phyloP scores from a whole-genome alignment of 1,140 invertebrate species.

The Drosophila novamexicana region DNA sequence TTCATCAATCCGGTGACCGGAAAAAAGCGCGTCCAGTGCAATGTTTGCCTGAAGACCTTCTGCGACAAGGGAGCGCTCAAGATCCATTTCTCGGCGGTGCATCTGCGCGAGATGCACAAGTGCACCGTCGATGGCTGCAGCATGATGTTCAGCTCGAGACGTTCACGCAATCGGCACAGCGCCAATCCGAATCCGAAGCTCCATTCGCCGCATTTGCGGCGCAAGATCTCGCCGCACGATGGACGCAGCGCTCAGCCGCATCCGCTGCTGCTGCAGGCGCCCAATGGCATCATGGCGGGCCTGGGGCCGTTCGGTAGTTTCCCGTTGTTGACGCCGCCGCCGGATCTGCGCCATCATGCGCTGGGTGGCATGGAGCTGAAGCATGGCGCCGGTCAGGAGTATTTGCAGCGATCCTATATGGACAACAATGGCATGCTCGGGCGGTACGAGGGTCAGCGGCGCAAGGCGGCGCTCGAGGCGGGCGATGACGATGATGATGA shows the following conservation, averaged over 20 bases:
- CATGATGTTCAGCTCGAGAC: slow-evolving; percentile 99
- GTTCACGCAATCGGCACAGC: slow-evolving; percentile 97
- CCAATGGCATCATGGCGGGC: slow-evolving; percentile 88
- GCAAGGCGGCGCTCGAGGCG: slow-evolving; percentile 39
- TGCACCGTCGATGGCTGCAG: slow-evolving; percentile 99
- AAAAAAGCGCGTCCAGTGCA: slow-evolving; percentile 98
- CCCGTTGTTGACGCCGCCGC: slow-evolving; percentile 89
- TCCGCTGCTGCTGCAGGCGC: slow-evolving; percentile 90
- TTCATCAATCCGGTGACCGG: slow-evolving; percentile 96
- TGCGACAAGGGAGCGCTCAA: slow-evolving; percentile 99
- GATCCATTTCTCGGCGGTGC: slow-evolving; percentile 99
- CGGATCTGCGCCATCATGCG: slow-evolving; percentile 88
- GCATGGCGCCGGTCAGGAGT: slow-evolving; percentile 85
- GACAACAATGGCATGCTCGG: slow-evolving; percentile 83
- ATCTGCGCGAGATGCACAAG: slow-evolving; percentile 99
- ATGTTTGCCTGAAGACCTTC: slow-evolving; percentile 99
- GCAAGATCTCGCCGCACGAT: slow-evolving; percentile 97
- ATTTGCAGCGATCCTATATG: slow-evolving; percentile 78
- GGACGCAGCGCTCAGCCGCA: slow-evolving; percentile 94
- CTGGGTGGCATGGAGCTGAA: slow-evolving; percentile 85
- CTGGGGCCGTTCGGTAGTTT: slow-evolving; percentile 91
- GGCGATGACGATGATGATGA: slow-evolving; percentile 70
- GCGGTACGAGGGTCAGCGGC: slow-evolving; percentile 62
- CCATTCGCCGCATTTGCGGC: slow-evolving; percentile 95
- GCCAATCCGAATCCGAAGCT: slow-evolving; percentile 99